Conservation (phyloP, 2,797 vertebrate genomes). For the Cyprinella venusta region DNA sequence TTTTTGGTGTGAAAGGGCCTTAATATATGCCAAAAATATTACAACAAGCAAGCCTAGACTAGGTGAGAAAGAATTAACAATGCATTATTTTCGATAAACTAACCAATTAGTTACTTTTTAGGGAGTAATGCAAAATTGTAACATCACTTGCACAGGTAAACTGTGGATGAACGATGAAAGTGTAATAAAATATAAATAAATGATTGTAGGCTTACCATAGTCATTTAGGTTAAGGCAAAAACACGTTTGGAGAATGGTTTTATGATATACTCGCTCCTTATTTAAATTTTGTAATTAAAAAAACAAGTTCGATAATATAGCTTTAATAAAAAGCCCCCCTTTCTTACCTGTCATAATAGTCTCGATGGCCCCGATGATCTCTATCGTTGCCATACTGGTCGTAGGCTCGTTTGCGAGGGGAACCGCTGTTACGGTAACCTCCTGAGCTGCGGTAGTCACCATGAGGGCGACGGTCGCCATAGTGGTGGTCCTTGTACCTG, state of each 20-base stretch:
- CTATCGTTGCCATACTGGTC: slow-evolving; percentile 94
- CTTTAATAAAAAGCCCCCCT: not conserved
- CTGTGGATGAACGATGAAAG: not conserved
- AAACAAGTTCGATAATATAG: not conserved
- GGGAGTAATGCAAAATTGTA: not conserved
- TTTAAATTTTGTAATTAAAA: not conserved
- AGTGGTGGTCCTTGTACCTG: slow-evolving; percentile 96
- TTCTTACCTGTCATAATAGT: slow-evolving; percentile 94
- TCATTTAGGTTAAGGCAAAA: not conserved
- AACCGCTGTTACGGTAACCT: slow-evolving; percentile 86
- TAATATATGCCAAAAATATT: not conserved
- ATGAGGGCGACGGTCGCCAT: slow-evolving; percentile 86
- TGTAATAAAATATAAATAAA: not conserved
- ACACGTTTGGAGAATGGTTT: not conserved
- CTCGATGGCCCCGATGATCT: slow-evolving; percentile 90
- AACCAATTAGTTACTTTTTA: not conserved
- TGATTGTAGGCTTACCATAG: not conserved
- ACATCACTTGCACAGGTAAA: not conserved
- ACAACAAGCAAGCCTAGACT: not conserved
- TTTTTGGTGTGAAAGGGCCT: not conserved
- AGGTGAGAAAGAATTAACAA: not conserved
- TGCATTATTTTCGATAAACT: not conserved
- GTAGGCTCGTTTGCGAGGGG: slow-evolving; percentile 90
- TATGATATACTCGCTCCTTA: not conserved
- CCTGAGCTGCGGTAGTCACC: slow-evolving; percentile 90